Evolutionary conservation across 2,888 invertebrate species (phyloP), one percentile per base, ranked within the genome.

Genomic region (Aethes cnicana): DNA sequence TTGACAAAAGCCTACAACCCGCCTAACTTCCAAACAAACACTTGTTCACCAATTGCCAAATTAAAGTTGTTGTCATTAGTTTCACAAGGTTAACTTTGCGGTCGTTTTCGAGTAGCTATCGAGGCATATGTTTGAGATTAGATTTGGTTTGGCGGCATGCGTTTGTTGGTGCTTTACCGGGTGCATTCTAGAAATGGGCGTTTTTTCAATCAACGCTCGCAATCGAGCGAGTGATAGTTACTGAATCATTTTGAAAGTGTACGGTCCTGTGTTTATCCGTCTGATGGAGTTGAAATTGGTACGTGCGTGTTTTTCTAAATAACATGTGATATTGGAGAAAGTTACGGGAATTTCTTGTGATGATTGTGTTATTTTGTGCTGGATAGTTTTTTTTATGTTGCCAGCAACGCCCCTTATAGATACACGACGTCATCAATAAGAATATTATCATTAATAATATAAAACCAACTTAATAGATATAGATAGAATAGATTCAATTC

Each of bases 181-280:
- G 32, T 39, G 44, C 39, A 46, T 52, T 52, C 39, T 44, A 52
- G 46, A 52, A 44, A 52, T 52, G 52, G 52, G 52, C 46, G 44
- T 44, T 52, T 52, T 43, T 52, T 52, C 52, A 46, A 52, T 52
- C 52, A 46, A 18, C 52, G 46, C 26, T 39, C 32, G 52, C 44
- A 39, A 52, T 52, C 30, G 52, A 33, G 25, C 52, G 52, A 25
- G 39, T 46, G 52, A 52, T 52, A 52, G 52, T 52, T 32, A 28
- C 23, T 52, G 46, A 33, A 46, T 52, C 44, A 46, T 52, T 46
- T 52, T 52, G 44, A 46, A 46, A 46, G 52, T 33, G 52, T 46
- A 44, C 46, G 52, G 52, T 52, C 46, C 44, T 46, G 44, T 52
- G 39, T 46, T 23, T 44, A 37, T 39, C 26, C 25, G 52, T 46